Conservation (phyloP, 2,797 vertebrate genomes). For the Falco cherrug region DNA sequence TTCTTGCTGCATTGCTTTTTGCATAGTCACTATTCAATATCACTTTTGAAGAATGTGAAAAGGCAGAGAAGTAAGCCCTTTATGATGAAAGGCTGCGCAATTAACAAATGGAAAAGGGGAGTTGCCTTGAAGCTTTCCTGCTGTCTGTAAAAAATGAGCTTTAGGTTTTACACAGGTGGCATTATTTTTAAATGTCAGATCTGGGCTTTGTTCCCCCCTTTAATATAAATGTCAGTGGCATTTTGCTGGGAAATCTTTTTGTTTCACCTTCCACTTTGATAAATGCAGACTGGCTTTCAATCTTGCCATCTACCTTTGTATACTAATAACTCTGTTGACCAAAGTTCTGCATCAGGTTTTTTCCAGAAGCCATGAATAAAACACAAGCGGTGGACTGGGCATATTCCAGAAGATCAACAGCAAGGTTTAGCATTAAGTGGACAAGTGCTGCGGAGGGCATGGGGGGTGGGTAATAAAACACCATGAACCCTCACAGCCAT, state of each 20-base stretch:
- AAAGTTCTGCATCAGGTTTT: not conserved
- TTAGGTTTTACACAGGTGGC: not conserved
- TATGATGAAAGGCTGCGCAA: not conserved
- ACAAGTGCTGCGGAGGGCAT: not conserved
- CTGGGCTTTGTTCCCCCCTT: not conserved
- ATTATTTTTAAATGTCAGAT: conserved; percentile 55
- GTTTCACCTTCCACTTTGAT: conserved; percentile 10
- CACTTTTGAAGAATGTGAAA: not conserved
- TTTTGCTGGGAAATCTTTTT: conserved; percentile 30
- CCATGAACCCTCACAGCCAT: not conserved
- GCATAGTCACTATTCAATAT: not conserved
- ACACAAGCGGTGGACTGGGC: not conserved
- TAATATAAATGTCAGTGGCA: conserved; percentile 34
- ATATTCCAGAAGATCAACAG: not conserved
- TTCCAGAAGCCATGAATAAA: not conserved
- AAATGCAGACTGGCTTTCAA: conserved; percentile 8
- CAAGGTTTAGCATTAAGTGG: not conserved
- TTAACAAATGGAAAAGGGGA: not conserved
- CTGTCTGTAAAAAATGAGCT: not conserved
- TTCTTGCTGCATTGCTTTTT: not conserved
- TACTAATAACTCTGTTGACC: not conserved
- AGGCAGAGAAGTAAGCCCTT: not conserved
- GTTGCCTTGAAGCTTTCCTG: not conserved
- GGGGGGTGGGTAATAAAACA: not conserved
- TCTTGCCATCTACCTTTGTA: not conserved